A percentile compares a stretch with the other conserved stretches of the same genome.
phyloP scores from a whole-genome alignment of 2,888 invertebrate species.

The Erebia palarica region DNA sequence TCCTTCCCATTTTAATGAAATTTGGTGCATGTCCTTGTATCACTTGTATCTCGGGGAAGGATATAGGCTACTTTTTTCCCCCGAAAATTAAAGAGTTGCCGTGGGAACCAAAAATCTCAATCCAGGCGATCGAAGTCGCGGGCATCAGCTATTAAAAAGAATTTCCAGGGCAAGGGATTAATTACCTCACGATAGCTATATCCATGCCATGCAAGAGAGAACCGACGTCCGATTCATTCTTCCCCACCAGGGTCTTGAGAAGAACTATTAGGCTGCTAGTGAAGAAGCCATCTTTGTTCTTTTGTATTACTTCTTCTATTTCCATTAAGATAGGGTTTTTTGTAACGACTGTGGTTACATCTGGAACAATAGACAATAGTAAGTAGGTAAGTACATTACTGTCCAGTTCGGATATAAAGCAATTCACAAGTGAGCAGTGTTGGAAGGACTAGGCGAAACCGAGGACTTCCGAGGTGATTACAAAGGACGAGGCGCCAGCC shows the following conservation, averaged over 20 bases:
- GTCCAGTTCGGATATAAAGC: too few species aligned
- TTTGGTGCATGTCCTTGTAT: too few species aligned
- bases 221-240: neutral
- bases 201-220: conserved; percentile 13
- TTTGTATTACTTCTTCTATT: conserved; percentile 11
- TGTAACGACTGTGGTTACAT: neutral
- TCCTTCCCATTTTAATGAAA: too few species aligned
- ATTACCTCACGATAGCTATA: conserved; percentile 9
- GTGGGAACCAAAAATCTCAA: too few species aligned
- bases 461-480: too few species aligned
- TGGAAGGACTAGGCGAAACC: too few species aligned
- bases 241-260: neutral
- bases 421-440: too few species aligned
- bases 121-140: too few species aligned
- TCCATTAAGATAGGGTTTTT: conserved; percentile 17
- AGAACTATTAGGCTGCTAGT: conserved; percentile 17
- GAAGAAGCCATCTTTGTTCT: conserved; percentile 18
- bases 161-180: neutral
- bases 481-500: too few species aligned
- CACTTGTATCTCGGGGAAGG: too few species aligned
- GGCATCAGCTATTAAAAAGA: neutral
- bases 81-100: neutral
- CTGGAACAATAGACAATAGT: too few species aligned
- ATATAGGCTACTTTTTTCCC: neutral
- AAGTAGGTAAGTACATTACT: too few species aligned